A percentile compares a stretch with the other conserved stretches of the same genome.
Conservation (phyloP, 2,888 invertebrate genomes). For the Brachycybe producta region DNA sequence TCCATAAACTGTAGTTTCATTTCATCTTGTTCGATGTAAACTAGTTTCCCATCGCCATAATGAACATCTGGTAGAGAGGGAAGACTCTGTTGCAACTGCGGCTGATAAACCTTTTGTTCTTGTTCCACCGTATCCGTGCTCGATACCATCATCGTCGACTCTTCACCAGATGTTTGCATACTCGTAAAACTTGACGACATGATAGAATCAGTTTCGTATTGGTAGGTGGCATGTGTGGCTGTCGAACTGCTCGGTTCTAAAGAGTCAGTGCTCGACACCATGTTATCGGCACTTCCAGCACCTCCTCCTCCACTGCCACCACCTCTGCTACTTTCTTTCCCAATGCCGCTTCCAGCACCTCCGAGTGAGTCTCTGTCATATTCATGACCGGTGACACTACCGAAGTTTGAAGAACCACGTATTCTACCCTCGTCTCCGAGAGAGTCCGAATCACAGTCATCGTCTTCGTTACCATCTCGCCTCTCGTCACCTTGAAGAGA, state of each 20-base stretch:
- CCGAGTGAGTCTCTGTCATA: slow-evolving; percentile 22
- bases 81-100: background rate
- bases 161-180: slow-evolving; percentile 38
- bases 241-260: slow-evolving; percentile 64
- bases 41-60: slow-evolving; percentile 1
- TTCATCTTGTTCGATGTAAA: slow-evolving; percentile 10
- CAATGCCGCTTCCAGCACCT: slow-evolving; percentile 31
- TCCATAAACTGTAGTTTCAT: slow-evolving; percentile 18
- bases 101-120: slow-evolving; percentile 12
- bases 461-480: background rate
- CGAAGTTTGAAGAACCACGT: slow-evolving; percentile 24
- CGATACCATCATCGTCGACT: slow-evolving; percentile 72
- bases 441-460: slow-evolving; percentile 35
- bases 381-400: slow-evolving; percentile 38
- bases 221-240: slow-evolving; percentile 68
- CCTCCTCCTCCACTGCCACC: slow-evolving; percentile 19
- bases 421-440: slow-evolving; percentile 36
- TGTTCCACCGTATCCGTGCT: slow-evolving; percentile 55
- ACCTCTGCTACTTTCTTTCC: slow-evolving; percentile 26
- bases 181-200: slow-evolving; percentile 77
- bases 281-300: slow-evolving; percentile 29
- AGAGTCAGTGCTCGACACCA: slow-evolving; percentile 56
- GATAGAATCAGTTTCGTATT: slow-evolving; percentile 68
- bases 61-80: background rate
- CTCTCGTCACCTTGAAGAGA: slow-evolving; percentile 13